Conservation (phyloP, 2,888 invertebrate genomes). For the Phlogophora meticulosa region DNA sequence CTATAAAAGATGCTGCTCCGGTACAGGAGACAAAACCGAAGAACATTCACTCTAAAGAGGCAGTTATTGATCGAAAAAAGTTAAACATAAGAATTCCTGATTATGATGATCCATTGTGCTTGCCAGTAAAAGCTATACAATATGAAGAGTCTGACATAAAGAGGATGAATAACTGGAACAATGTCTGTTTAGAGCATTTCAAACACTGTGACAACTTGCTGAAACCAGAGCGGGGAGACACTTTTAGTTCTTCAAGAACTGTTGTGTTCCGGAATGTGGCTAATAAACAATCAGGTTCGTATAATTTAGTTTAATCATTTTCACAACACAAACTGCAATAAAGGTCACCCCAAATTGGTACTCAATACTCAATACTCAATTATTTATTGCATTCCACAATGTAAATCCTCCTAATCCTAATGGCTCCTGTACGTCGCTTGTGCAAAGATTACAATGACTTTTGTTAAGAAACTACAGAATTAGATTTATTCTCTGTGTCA, state of each 20-base stretch:
- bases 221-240: conserved; percentile 74
- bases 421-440: too few species aligned
- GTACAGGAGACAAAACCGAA: conserved; percentile 33
- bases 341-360: too few species aligned
- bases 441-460: too few species aligned
- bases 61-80: conserved; percentile 67
- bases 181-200: conserved; percentile 82
- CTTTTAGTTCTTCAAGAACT: conserved; percentile 76
- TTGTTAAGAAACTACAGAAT: too few species aligned
- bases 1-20: neutral
- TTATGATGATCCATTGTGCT: conserved; percentile 84
- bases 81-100: conserved; percentile 81
- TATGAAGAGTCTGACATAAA: conserved; percentile 72
- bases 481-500: too few species aligned
- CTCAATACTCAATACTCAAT: too few species aligned
- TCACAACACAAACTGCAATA: too few species aligned
- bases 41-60: conserved; percentile 44
- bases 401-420: too few species aligned
- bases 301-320: neutral
- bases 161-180: conserved; percentile 82
- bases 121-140: conserved; percentile 81
- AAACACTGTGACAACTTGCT: conserved; percentile 75
- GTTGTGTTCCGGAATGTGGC: conserved; percentile 79
- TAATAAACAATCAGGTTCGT: conserved; percentile 78
- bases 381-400: too few species aligned